A percentile compares a stretch with the other conserved stretches of the same genome.
Conservation (phyloP, 2,797 vertebrate species). For the Lates japonicus region DNA sequence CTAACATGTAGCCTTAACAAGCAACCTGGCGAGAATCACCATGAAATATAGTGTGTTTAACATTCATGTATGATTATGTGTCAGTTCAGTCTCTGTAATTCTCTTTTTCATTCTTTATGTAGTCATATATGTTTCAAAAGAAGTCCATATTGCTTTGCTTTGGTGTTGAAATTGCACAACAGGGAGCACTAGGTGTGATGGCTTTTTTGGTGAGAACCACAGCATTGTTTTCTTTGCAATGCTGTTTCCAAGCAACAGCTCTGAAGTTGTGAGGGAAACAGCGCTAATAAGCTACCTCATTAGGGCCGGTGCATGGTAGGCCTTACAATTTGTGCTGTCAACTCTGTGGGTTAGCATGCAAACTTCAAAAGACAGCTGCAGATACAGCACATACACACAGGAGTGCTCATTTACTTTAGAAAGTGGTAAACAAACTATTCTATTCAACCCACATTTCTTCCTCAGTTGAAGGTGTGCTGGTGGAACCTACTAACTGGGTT, state of each 20-base stretch:
- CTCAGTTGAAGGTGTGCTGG: constrained; percentile 38
- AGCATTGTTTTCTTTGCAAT: constrained; percentile 64
- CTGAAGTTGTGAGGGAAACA: constrained; percentile 65
- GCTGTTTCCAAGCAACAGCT: constrained; percentile 79
- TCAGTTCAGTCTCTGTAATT: constrained; percentile 7
- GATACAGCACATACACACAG: constrained; percentile 57
- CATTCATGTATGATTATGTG: constrained; percentile 49
- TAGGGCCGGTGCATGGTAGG: constrained; percentile 73
- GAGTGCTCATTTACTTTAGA: constrained; percentile 69
- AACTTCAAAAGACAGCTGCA: constrained; percentile 79
- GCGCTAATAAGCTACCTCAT: constrained; percentile 84
- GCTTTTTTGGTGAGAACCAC: constrained; percentile 49
- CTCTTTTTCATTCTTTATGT: constrained; percentile 24
- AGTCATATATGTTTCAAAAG: constrained; percentile 41
- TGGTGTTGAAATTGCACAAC: constrained; percentile 57
- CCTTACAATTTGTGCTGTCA: constrained; percentile 73
- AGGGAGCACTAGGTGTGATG: constrained; percentile 50
- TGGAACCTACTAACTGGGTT: constrained; percentile 51
- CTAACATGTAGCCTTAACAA: constrained; percentile 20
- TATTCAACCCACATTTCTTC: constrained; percentile 59
- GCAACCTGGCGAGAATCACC: constrained; percentile 11
- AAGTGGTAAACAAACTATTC: constrained; percentile 74
- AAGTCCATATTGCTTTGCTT: constrained; percentile 36
- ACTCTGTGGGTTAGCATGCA: constrained; percentile 70
- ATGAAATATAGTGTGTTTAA: constrained; percentile 38